Base-by-base conservation (phyloP, 2,113 vertebrate genomes). In the Oriolus oriolus region DNA sequence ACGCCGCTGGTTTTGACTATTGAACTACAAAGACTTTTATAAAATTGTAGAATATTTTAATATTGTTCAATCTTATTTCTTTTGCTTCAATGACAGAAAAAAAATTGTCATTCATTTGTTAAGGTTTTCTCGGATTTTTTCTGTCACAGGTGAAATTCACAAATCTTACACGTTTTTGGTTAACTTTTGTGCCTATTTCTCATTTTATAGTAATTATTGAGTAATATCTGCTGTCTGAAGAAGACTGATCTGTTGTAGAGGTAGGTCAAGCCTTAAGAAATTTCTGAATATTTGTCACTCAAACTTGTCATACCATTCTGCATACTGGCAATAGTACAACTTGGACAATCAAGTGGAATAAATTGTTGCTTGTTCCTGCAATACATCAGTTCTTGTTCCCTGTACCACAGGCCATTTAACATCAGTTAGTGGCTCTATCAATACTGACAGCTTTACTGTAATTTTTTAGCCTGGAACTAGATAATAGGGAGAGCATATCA, bases 131-230 rank as follows among this genome's bases (percentile, higher is more conserved):
- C 44, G 47, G 33, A 79, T 64, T 82, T 93, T 87, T 87, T 12
- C 70, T 52, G 23, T 59, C 59, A 49, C 82, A 82, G 45, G 47
- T 47, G 49, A 82, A 87, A 87, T 68, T 53, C 24, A 50, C 20
- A 84, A 57, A 63, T 56, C 30, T 45, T 37, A 31, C 2, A 1
- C 0, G 0, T 2, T 63, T 66, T 77, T 45, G 3, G 4, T 44
- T 61, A 23, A 27, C 52, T 77, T 78, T 66, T 28, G 7, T 44
- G 18, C 7, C 8, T 9, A 27, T 39, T 89, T 91, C 47, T 66
- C 27, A 61, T 61, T 76, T 84, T 54, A 59, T 10, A 82, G 11
- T 35, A 69, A 45, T 60, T 79, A 70, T 10, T 60, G 41, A 90
- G 41, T 84, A 71, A 66, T 39, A n/a, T 20, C 49, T 85, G 44